Conservation (phyloP, 2,113 vertebrate genomes). For the Copsychus sechellarum region DNA sequence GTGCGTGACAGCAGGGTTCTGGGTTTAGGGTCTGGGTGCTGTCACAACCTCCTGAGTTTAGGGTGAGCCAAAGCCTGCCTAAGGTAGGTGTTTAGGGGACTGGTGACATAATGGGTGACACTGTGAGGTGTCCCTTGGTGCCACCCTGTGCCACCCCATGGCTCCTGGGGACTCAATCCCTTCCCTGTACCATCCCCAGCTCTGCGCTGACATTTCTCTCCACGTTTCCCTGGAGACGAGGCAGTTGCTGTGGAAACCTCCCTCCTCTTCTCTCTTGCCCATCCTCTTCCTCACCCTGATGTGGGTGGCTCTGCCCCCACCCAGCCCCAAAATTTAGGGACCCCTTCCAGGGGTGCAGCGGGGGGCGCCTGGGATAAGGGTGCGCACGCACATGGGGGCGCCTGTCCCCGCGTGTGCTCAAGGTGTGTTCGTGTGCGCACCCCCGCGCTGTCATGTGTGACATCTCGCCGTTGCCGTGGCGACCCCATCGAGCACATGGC, state of each 20-base stretch:
- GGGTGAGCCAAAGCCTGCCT: neutral
- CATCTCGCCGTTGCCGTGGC: conserved; percentile 72
- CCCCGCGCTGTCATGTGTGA: conserved; percentile 51
- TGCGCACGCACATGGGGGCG: rapidly evolving
- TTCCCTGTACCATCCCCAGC: conserved; percentile 3
- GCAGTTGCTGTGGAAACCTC: conserved; percentile 71
- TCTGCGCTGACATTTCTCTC: conserved; percentile 26
- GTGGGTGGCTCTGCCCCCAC: neutral
- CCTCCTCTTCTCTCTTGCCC: conserved; percentile 29
- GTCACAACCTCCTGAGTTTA: neutral
- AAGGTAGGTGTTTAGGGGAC: neutral
- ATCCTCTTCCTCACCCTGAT: conserved; percentile 40
- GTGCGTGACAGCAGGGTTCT: neutral
- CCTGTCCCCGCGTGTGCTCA: neutral
- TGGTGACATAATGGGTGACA: neutral
- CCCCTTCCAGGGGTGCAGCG: rapidly evolving
- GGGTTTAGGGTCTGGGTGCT: neutral
- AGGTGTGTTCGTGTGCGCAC: neutral
- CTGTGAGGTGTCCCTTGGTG: neutral
- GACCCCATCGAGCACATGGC: conserved; percentile 73
- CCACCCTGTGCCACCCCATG: neutral
- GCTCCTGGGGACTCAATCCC: neutral
- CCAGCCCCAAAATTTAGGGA: neutral
- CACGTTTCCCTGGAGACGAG: conserved; percentile 68
- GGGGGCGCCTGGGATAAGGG: neutral